Percentiles rank a stretch among this genome's conserved stretches.
Evolutionary conservation across 1,140 invertebrate genomes (phyloP).

Genomic region (Zeugodacus cucurbitae): DNA sequence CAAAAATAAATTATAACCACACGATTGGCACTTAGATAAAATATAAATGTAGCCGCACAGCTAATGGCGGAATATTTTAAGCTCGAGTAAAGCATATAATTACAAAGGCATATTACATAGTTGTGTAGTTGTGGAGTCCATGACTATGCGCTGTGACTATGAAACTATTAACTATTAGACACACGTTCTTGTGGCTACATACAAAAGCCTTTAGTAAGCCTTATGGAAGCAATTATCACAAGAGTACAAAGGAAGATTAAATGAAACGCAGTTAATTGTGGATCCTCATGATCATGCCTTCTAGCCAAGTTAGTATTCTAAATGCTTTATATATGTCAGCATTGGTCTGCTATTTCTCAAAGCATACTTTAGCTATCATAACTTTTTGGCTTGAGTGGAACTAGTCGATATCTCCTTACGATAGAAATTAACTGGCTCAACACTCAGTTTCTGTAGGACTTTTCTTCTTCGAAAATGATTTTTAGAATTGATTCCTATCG

Average conservation of each 20-base stretch:
- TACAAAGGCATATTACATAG: not conserved
- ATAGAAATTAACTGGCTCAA: too few species aligned
- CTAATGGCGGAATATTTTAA: slow-evolving; percentile 5
- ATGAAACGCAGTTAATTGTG: too few species aligned
- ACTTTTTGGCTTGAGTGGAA: too few species aligned
- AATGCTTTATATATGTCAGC: too few species aligned
- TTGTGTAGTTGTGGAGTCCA: not conserved
- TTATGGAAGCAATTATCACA: not conserved
- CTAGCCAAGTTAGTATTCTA: too few species aligned
- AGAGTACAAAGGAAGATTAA: not conserved
- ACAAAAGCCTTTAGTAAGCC: not conserved
- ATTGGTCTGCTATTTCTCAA: too few species aligned
- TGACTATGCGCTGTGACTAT: not conserved
- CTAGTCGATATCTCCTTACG: too few species aligned
- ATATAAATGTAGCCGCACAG: not conserved
- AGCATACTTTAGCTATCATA: too few species aligned
- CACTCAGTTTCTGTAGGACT: too few species aligned
- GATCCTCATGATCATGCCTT: too few species aligned
- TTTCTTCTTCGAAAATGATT: too few species aligned
- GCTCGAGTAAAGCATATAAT: not conserved
- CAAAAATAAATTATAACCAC: not conserved
- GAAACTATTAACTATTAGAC: not conserved
- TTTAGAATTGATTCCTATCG: too few species aligned
- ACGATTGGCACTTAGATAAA: not conserved
- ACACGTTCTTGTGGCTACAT: not conserved